Base-by-base conservation (phyloP, 1,140 invertebrate species). In the Camponotus floridanus region DNA sequence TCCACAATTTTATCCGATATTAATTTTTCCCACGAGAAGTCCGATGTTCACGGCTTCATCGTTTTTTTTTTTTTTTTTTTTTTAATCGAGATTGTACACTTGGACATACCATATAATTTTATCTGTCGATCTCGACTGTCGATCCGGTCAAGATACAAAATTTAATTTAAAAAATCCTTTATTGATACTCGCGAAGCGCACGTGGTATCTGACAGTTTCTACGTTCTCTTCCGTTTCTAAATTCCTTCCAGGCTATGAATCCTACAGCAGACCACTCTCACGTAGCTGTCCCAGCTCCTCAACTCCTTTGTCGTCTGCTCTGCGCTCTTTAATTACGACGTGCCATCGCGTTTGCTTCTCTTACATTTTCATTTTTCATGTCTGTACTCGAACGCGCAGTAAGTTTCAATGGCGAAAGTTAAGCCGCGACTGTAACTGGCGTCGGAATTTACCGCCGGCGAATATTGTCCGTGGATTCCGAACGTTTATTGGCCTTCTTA, bases 341-440 rank as follows among this genome's bases (percentile, higher is more conserved):
- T 83, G 68, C 79, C 79, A 74, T 85, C 62, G 80, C 62, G 62
- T 76, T 76, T 61, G 67, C 68, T 85, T 51, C 62, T 64, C 62
- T 55, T 76, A 68, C 80, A 61, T 86, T 79, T 61, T 76, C 76
- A 70, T 83, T 74, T 86, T 51, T 64, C 74, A 65, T 26, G 76
- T 76, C 51, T 36, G 36, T 48, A 71, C 51, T 70, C 73, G 51
- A 74, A 73, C 55, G 39, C 76, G 55, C 48, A 21, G 65, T 80
- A 80, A 80, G 65, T 80, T 80, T 61, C 48, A 71, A 71, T 67
- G 78, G 55, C 79, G 64, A 80, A 80, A 74, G 79, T 83, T 61
- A 73, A 62, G 13, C 68, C 51, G 68, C 48, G 39, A 83, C 42
- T 83, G 55, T 83, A 81, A 33, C 48, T 70, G 67, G 55, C 55